Percentiles rank a stretch among this genome's conserved stretches.
Evolutionary conservation across 2,888 invertebrate species (phyloP).

Genomic region (Chironomus tentans): DNA sequence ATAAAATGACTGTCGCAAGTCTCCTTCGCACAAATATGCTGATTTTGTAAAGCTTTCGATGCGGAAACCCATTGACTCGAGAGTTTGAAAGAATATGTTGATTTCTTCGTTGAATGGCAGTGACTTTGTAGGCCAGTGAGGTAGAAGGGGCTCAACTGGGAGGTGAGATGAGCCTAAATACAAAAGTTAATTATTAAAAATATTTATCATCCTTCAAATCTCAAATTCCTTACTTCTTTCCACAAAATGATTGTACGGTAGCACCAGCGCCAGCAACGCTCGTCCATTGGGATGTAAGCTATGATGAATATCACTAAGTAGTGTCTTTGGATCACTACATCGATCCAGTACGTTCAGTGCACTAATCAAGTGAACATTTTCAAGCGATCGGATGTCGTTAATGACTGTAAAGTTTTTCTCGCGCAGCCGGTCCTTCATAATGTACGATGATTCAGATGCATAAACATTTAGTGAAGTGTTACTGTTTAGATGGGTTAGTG

Average conservation of each 20-base stretch:
- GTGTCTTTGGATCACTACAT: constrained; percentile 54
- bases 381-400: constrained; percentile 36
- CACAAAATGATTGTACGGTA: constrained; percentile 91
- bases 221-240: constrained; percentile 66
- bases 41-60: constrained; percentile 79
- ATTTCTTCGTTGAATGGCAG: constrained; percentile 71
- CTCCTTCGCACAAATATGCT: constrained; percentile 96
- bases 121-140: constrained; percentile 58
- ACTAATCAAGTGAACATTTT: constrained; percentile 38
- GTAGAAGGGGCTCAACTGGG: constrained; percentile 38
- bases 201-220: background rate
- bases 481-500: constrained; percentile 60
- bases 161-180: constrained; percentile 53
- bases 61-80: constrained; percentile 56
- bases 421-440: constrained; percentile 57
- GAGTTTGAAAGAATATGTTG: constrained; percentile 52
- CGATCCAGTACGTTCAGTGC: constrained; percentile 93
- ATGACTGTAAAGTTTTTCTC: constrained; percentile 35
- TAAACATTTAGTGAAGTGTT: constrained; percentile 58
- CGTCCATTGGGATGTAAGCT: constrained; percentile 65
- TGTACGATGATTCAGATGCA: constrained; percentile 84
- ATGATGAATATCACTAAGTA: constrained; percentile 64
- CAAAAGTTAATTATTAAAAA: constrained; percentile 19
- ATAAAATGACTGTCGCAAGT: constrained; percentile 82
- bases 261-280: constrained; percentile 78